Percentiles rank a stretch among this genome's conserved stretches.
Evolutionary conservation across 2,113 vertebrate genomes (phyloP).

Genomic region (Stictonetta naevosa): DNA sequence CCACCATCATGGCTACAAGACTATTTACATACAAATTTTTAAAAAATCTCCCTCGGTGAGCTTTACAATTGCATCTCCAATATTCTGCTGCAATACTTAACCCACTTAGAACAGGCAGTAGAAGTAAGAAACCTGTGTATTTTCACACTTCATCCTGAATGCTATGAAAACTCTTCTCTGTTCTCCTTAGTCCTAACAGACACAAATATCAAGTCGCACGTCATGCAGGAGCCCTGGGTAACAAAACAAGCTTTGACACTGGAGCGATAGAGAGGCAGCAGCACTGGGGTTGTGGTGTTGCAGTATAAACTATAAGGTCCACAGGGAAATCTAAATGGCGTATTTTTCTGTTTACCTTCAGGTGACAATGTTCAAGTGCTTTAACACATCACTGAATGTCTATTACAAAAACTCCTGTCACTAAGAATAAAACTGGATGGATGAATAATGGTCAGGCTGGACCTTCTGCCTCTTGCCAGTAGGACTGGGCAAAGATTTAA

Average conservation of each 20-base stretch:
- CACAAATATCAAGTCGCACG: constrained; percentile 1
- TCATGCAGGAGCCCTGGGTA: constrained; percentile 16
- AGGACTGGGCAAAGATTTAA: constrained; percentile 7
- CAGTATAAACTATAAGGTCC: constrained; percentile 27
- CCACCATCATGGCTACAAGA: not conserved
- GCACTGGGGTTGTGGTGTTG: not conserved
- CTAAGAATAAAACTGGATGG: constrained; percentile 38
- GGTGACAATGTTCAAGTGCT: constrained; percentile 57
- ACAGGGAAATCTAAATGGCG: constrained; percentile 57
- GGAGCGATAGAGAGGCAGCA: not conserved
- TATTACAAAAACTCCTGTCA: constrained; percentile 50
- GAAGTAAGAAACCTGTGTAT: not conserved
- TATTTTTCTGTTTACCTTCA: constrained; percentile 66
- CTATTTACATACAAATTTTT: not conserved
- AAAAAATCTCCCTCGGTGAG: not conserved
- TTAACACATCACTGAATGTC: constrained; percentile 10
- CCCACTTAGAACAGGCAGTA: not conserved
- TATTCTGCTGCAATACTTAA: not conserved
- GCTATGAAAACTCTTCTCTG: not conserved
- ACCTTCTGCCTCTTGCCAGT: constrained; percentile 39
- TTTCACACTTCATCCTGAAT: not conserved
- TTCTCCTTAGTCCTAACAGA: constrained; percentile 15
- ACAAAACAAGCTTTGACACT: constrained; percentile 37
- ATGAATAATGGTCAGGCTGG: constrained; percentile 27
- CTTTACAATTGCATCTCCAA: not conserved